Base-by-base conservation (phyloP, 2,888 invertebrate genomes). In the Peribatodes rhomboidaria region DNA sequence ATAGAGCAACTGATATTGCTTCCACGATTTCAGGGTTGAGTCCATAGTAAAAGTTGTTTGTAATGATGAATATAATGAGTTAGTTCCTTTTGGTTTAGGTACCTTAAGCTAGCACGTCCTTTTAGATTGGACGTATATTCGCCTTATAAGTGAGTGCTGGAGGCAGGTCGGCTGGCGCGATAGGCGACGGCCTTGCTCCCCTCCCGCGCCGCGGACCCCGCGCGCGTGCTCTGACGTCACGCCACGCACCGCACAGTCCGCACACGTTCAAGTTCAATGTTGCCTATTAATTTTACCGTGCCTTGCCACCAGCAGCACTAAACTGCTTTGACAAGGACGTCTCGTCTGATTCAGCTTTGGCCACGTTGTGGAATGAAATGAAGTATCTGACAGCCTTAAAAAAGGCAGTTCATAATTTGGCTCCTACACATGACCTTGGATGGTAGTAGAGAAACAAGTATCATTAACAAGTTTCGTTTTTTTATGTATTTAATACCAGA, bases 221-320 rank as follows among this genome's bases (percentile, higher is more conserved):
- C 85, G 80, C 84, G 83, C 81, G 85, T 81, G 78, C 73, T 77
- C 74, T 89, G 86, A 90, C 90, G 90, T 89, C 90, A 89, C 81
- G 74, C 80, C 88, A 89, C 88, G 85, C 86, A 84, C 80, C 76
- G 76, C 74, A 76, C 76, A 79, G 85, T 84, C 80, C 76, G 76
- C 74, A 76, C 76, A 79, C 88, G 89, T 88, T 91, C 92, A 92
- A 92, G 92, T 92, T 92, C 92, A 92, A 91, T 92, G 92, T 76
- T 92, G 87, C 82, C 85, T 85, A 85, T 88, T 88, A 87, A 87
- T 87, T 88, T 84, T 78, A 83, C 82, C 77, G 82, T 80, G 79
- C 80, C 79, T 80, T 79, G 77, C 79, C 81, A 83, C 81, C 65
- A 64, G 49, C 64, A 70, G 49, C 64, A 70, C 67, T 67, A 70